These are phyloP conservation scores for Picus viridis DNA, from an alignment of 2,797 vertebrate genomes.

Conservation along the genomic window DNA sequence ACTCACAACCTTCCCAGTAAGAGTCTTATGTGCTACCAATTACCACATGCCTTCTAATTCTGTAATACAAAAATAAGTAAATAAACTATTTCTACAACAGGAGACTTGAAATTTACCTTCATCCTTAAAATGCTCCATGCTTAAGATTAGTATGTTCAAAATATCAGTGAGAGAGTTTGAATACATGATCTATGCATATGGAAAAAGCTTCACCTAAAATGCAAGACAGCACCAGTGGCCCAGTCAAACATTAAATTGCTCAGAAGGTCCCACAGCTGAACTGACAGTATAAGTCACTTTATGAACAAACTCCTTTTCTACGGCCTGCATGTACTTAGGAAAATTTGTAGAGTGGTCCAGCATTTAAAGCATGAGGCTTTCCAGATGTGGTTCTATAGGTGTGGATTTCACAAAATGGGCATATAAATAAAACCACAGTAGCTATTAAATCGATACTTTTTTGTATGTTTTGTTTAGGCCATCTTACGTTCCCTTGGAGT, in stretches of 20 bases:
- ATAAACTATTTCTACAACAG: not conserved
- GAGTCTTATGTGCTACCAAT: too few species aligned
- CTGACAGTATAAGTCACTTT: not conserved
- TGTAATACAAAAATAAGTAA: not conserved
- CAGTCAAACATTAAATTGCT: not conserved
- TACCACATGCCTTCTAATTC: not conserved
- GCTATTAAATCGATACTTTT: not conserved
- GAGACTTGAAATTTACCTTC: not conserved
- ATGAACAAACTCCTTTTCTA: not conserved
- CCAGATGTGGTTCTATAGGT: not conserved
- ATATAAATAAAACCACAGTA: not conserved
- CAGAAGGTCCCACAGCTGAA: not conserved
- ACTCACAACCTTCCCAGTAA: too few species aligned
- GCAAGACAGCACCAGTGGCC: not conserved
- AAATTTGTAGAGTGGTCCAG: not conserved
- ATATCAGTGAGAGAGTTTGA: not conserved
- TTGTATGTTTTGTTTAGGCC: not conserved
- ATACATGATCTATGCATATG: not conserved
- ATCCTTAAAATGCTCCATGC: not conserved
- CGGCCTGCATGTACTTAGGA: not conserved
- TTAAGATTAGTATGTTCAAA: not conserved
- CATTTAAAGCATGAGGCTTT: not conserved
- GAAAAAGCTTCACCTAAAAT: not conserved
- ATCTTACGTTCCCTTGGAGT: constrained; percentile 39
- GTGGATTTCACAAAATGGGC: not conserved